Base-by-base conservation (phyloP, 2,113 vertebrate species). In the Vireo altiloquus region DNA sequence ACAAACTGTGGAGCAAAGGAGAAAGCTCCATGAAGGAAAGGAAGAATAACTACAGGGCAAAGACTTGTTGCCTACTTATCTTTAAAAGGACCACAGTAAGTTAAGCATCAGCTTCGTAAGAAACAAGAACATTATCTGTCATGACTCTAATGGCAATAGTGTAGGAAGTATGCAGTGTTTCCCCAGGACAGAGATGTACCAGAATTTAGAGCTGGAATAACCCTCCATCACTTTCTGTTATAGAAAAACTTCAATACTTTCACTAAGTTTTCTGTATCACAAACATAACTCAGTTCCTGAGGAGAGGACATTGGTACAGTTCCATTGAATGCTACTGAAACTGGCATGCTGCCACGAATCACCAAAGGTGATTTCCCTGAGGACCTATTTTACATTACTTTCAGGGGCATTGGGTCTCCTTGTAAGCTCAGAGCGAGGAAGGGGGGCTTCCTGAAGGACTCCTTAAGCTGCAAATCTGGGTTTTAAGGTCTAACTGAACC, bases 1-100 rank as follows among this genome's bases (percentile, higher is more conserved):
- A 95, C 99, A 99, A 63, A 99, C 99, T 99, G 97, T 16, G 46
- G 22, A 89, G 77, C 20, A 95, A 68, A 91, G 46, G 75, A 39
- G 61, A 92, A 91, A 86, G 28, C 37, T 64, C 22, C 72, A 61
- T 96, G 64, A 95, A 93, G 65, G 11, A 79, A 83, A 81, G 46
- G 18, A 70, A 46, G 24, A 79, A 27, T 13, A 81, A 54, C 22
- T 49, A 44, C 22, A 71, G 13, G 23, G 11, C 30, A 42, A 85
- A 54, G 40, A 44, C 15, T 47, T 90, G 9, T 15, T 76, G 21
- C 42, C 27, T 30, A 57, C 7, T n/a, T 24, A 20, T 27, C 31
- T 79, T 69, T 68, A 82, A 31, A 92, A 64, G 57, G 15, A 53
- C 13, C 11, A 40, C 17, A n/a, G 4, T 22, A 50, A 65, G 33